A percentile compares a stretch with the other conserved stretches of the same genome.
These are phyloP conservation scores for Epinotia bilunana DNA, from an alignment of 2,888 invertebrate genomes.

Conservation along the genomic window DNA sequence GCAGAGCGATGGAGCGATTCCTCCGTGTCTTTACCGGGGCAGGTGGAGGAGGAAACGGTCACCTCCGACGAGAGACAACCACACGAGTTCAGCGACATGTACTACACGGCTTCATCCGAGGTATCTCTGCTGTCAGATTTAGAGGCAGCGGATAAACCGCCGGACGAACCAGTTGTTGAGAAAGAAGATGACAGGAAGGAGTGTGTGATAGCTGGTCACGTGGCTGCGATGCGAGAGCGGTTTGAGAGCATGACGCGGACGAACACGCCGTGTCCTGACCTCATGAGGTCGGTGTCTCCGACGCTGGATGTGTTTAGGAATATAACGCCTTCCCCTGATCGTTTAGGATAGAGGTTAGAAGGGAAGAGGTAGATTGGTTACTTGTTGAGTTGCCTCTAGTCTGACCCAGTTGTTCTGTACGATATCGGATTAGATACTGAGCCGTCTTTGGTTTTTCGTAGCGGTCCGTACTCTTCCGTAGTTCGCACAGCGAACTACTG, in stretches of 20 bases:
- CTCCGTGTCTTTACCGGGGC: slow-evolving; percentile 58
- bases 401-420: neutral
- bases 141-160: slow-evolving; percentile 59
- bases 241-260: slow-evolving; percentile 81
- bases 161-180: slow-evolving; percentile 57
- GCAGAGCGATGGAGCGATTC: slow-evolving; percentile 64
- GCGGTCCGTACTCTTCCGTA: too few species aligned
- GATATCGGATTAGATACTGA: neutral
- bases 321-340: slow-evolving; percentile 72
- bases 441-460: too few species aligned
- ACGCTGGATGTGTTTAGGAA: slow-evolving; percentile 66
- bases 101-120: slow-evolving; percentile 78
- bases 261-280: slow-evolving; percentile 74
- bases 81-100: slow-evolving; percentile 70
- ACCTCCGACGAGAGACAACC: slow-evolving; percentile 58
- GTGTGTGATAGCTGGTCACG: slow-evolving; percentile 76
- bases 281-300: slow-evolving; percentile 64
- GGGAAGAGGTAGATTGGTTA: slow-evolving; percentile 27
- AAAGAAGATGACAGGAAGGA: slow-evolving; percentile 62
- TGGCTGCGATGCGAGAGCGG: slow-evolving; percentile 80
- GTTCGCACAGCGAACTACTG: too few species aligned
- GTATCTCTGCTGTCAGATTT: slow-evolving; percentile 70
- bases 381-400: neutral
- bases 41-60: slow-evolving; percentile 54
- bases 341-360: slow-evolving; percentile 54